phyloP scores from a whole-genome alignment of 2,113 vertebrate genomes.

The Podilymbus podiceps region DNA sequence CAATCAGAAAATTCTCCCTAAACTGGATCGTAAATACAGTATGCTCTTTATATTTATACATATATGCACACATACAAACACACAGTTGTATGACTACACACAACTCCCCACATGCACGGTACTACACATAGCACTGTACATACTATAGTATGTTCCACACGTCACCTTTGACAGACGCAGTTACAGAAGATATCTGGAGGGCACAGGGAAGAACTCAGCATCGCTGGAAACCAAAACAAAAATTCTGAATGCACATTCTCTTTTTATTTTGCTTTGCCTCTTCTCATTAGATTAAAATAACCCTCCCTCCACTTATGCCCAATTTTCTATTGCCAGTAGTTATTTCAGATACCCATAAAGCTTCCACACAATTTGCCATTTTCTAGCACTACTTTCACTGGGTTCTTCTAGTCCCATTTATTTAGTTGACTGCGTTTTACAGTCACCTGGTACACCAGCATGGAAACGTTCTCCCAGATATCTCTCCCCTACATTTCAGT shows the following conservation, averaged over 20 bases:
- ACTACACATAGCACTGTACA: not conserved
- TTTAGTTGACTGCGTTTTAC: not conserved
- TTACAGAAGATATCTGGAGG: not conserved
- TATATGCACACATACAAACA: not conserved
- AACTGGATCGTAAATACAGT: not conserved
- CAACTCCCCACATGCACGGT: not conserved
- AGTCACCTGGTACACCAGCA: not conserved
- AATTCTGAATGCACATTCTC: not conserved
- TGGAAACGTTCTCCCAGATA: rapidly evolving
- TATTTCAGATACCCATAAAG: not conserved
- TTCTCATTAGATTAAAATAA: not conserved
- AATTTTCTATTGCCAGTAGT: not conserved
- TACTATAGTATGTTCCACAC: rapidly evolving
- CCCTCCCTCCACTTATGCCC: not conserved
- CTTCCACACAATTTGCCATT: not conserved
- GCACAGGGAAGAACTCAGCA: not conserved
- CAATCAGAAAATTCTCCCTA: not conserved
- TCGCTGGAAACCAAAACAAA: not conserved
- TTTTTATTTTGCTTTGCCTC: no score
- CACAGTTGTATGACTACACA: not conserved
- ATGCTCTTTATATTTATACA: not conserved
- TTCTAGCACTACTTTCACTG: not conserved
- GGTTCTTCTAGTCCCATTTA: not conserved
- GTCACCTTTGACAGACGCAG: not conserved
- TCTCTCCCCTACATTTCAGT: not conserved